Evolutionary conservation across 2,113 vertebrate species (phyloP).

Genomic region (Myrmecophaga tridactyla): DNA sequence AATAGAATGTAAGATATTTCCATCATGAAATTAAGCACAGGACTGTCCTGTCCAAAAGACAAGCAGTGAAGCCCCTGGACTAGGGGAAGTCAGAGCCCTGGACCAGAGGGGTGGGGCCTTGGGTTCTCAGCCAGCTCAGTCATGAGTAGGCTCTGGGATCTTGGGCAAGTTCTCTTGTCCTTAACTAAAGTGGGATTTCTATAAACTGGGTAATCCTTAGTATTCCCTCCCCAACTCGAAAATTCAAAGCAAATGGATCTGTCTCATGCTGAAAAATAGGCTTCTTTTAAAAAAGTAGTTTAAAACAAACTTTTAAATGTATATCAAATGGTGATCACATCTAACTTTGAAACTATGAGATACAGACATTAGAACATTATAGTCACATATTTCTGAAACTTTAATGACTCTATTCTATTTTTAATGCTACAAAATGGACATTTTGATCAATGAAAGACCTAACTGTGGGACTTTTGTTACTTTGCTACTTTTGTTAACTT

Average conservation of each 20-base stretch:
- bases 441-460: neutral
- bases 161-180: neutral
- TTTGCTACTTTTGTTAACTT: neutral
- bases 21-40: neutral
- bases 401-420: neutral
- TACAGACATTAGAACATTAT: neutral
- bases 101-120: neutral
- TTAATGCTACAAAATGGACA: slow-evolving; percentile 34
- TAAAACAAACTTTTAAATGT: slow-evolving; percentile 27
- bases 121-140: neutral
- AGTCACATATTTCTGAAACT: slow-evolving; percentile 31
- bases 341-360: neutral
- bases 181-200: neutral
- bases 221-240: neutral
- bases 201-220: too few relatives aligned
- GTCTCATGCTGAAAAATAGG: neutral
- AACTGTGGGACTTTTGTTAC: neutral
- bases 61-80: neutral
- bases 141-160: neutral
- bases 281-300: neutral
- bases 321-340: neutral
- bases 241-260: neutral
- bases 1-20: neutral
- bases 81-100: neutral
- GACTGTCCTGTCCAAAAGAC: neutral